phyloP scores from a whole-genome alignment of 2,113 vertebrate genomes.

The Panurus biarmicus region DNA sequence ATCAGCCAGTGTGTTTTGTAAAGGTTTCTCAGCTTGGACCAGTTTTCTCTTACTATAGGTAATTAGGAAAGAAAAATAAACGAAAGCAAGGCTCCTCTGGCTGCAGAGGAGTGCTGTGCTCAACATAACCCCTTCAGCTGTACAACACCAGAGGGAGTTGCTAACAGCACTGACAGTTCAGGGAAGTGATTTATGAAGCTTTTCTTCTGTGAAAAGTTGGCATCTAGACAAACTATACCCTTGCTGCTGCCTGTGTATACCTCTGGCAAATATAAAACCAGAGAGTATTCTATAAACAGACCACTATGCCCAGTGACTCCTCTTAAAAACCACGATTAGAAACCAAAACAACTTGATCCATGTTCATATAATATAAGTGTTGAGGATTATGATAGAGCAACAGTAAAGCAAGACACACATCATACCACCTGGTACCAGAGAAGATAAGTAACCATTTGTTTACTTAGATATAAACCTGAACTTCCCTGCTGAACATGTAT shows the following conservation, averaged over 20 bases:
- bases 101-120: background rate
- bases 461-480: background rate
- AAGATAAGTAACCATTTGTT: background rate
- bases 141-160: background rate
- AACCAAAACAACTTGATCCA: background rate
- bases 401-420: background rate
- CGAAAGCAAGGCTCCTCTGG: background rate
- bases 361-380: background rate
- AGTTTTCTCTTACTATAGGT: background rate
- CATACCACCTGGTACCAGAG: background rate
- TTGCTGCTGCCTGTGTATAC: background rate
- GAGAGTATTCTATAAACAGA: conserved; percentile 22
- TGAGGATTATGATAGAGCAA: background rate
- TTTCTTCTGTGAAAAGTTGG: conserved; percentile 32
- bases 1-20: background rate
- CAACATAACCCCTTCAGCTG: background rate
- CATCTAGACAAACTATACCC: conserved; percentile 13
- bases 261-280: conserved; percentile 12
- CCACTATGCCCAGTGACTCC: background rate
- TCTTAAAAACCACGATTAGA: background rate
- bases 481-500: background rate
- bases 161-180: conserved; percentile 8
- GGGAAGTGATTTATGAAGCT: conserved; percentile 43
- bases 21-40: background rate
- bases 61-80: conserved; percentile 52